These are phyloP conservation scores for Oostethus manadensis DNA, from an alignment of 2,113 vertebrate species.

Conservation along the genomic window DNA sequence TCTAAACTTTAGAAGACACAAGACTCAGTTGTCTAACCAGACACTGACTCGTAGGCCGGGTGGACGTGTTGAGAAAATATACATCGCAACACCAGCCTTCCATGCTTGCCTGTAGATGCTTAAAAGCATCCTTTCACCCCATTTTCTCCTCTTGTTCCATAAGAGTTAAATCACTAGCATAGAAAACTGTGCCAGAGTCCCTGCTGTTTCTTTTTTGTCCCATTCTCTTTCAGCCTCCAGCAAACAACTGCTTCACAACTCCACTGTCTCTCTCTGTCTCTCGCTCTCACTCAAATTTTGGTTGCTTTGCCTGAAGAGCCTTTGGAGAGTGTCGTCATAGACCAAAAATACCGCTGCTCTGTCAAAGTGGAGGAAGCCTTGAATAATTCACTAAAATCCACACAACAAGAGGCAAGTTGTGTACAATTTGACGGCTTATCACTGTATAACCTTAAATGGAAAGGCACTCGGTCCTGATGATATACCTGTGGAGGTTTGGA, in stretches of 20 bases:
- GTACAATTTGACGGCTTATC: not conserved
- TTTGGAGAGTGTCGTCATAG: constrained; percentile 45
- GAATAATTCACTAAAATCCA: constrained; percentile 53
- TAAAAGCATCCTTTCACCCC: not conserved
- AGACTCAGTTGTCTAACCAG: no score
- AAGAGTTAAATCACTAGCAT: not conserved
- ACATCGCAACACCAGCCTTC: not conserved
- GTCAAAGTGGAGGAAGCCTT: constrained; percentile 45
- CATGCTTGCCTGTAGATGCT: constrained; percentile 3
- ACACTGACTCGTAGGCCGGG: no score
- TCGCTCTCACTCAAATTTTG: constrained; percentile 25
- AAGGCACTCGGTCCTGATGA: no score
- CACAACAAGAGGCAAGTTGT: constrained; percentile 3
- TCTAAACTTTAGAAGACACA: not conserved
- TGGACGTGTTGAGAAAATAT: no score
- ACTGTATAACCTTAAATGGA: constrained; percentile 13
- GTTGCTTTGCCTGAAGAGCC: constrained; percentile 41
- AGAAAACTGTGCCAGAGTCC: constrained; percentile 16
- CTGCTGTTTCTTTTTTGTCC: constrained; percentile 14
- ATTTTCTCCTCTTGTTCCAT: not conserved
- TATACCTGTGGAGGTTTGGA: no score
- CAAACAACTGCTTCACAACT: constrained; percentile 39
- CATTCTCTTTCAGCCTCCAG: constrained; percentile 34
- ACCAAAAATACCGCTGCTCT: constrained; percentile 61
- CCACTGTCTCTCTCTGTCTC: constrained; percentile 28